Evolutionary conservation across 2,797 vertebrate species (phyloP), one percentile per base, ranked within the genome.

Genomic region (Kryptopterus vitreolus): DNA sequence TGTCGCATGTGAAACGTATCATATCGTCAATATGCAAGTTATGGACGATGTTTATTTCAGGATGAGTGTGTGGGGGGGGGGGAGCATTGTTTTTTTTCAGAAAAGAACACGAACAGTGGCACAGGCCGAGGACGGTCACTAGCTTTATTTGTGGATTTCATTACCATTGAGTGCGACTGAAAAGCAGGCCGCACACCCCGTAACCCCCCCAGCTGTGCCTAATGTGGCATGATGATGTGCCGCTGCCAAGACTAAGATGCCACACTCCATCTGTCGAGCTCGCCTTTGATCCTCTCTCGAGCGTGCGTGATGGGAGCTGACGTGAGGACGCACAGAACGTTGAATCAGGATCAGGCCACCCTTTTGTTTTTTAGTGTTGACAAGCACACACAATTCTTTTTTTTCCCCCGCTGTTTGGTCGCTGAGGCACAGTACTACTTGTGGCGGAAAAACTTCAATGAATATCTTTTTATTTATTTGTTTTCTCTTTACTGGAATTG

Each of bases 231-330:
- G 81, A 84, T 86, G 87, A 90, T 88, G 86, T 88, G 85, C 89
- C 86, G 89, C 85, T 79, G 76, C 86, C 86, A 79, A 80, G 77
- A 86, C 83, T 83, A 89, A 89, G 88, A 88, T 87, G 86, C 83
- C 84, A 86, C 85, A 84, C 87, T 90, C 90, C 89, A 90, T 91
- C 90, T 92, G 90, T 79, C 16, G 63, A 52, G 61, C 55, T 69
- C 22, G 53, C 78, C 86, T 92, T 91, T 92, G 84, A 90, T 94
- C 89, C 79, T 73, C 81, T 84, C 85, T 91, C 90, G 87, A 92
- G 84, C 73, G 80, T 83, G 77, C 7, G 11, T 92, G 90, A 94
- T 92, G 83, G 82, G 86, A 89, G 72, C 83, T 90, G 90, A 93
- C 89, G 89, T 84, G 81, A 63, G 66, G 80, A 84, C 88, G 16